Conservation (phyloP, 2,113 vertebrate species). For the Lonchura striata region DNA sequence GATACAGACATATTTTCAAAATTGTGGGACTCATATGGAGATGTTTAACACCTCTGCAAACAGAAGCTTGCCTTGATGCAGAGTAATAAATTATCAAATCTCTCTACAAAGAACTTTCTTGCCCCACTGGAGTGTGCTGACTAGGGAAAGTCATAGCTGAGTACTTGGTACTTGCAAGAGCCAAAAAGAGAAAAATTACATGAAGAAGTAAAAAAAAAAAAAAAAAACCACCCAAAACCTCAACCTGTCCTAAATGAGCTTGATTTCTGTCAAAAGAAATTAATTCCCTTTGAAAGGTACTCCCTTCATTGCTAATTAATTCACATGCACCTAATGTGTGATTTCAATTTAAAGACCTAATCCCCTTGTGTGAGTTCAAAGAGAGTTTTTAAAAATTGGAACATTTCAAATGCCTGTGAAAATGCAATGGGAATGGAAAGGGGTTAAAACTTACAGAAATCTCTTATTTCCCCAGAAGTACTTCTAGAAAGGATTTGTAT, state of each 20-base stretch:
- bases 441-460: neutral
- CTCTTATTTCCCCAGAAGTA: neutral
- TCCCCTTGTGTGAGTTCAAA: neutral
- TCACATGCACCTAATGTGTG: neutral
- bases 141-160: neutral
- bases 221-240: accelerated
- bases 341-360: constrained; percentile 38
- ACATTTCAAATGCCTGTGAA: neutral
- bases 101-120: neutral
- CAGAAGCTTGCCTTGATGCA: neutral
- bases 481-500: neutral
- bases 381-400: neutral
- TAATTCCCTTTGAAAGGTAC: constrained; percentile 10
- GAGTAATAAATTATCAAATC: neutral
- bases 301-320: constrained; percentile 4
- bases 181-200: neutral
- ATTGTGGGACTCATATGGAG: neutral
- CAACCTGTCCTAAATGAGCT: neutral
- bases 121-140: neutral
- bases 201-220: neutral
- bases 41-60: neutral
- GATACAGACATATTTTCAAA: neutral
- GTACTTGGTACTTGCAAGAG: neutral
- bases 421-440: neutral
- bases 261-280: neutral